Percentiles rank a stretch among this genome's conserved stretches.
Conservation (phyloP, 1,140 invertebrate genomes). For the Antheraea mylitta region DNA sequence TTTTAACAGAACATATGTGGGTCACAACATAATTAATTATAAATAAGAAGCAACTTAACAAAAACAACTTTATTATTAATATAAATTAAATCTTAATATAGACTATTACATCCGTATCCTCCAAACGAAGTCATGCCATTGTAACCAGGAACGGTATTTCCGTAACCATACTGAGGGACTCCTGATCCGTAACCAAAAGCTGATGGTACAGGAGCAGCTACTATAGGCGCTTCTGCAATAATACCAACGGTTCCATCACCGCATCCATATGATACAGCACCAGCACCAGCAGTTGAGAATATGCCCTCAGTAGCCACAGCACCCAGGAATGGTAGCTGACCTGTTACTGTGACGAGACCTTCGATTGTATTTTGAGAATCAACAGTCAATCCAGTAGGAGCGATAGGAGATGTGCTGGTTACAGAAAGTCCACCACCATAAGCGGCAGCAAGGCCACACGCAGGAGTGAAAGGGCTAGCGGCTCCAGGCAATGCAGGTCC, state of each 20-base stretch:
- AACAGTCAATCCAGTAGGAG: conserved; percentile 35
- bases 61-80: too few species aligned
- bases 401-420: conserved; percentile 33
- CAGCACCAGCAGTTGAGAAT: conserved; percentile 38
- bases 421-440: conserved; percentile 26
- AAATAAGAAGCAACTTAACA: too few species aligned
- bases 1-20: too few species aligned
- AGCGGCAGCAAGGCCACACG: neutral
- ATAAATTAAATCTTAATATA: too few species aligned
- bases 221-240: conserved; percentile 25
- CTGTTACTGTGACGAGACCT: conserved; percentile 33
- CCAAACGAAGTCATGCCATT: too few species aligned
- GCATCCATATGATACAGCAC: conserved; percentile 41
- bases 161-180: too few species aligned
- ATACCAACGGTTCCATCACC: conserved; percentile 35
- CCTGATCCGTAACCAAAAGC: conserved; percentile 24
- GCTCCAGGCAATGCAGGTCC: too few species aligned
- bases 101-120: too few species aligned
- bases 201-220: conserved; percentile 31
- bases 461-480: too few species aligned
- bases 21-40: too few species aligned
- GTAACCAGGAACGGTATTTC: too few species aligned
- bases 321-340: conserved; percentile 27
- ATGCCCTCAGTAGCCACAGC: conserved; percentile 38
- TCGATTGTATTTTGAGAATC: conserved; percentile 38